Evolutionary conservation across 2,888 invertebrate species (phyloP), one percentile per base, ranked within the genome.

Genomic region (Drosophila acutilabella): DNA sequence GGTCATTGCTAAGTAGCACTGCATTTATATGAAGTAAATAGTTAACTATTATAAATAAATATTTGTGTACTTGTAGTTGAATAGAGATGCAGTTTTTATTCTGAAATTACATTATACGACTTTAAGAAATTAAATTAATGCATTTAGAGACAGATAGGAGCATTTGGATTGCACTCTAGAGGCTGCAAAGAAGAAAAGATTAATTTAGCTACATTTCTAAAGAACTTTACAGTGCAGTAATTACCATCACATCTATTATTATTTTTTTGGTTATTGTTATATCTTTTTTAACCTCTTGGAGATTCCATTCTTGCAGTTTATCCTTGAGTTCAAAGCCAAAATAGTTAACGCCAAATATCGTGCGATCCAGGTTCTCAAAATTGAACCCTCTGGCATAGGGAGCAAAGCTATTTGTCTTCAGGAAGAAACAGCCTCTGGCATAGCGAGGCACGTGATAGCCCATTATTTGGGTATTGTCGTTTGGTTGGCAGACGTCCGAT

Each of bases 211-310:
- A 18, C 14, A 30, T 30, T 8, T 30, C 2, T 30, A 8, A 8
- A 8, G 1, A 30, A 8, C 8, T 8, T 8, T 30, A 30, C 1
- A 33, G 16, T 11, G 30, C 2, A 33, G 18, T 11, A 33, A 30
- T 16, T 33, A 48, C 48, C 48, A 48, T 48, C 5, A 48, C 16
- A 16, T 48, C 30, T 33, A 48, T 48, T 30, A 11, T 6, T 2
- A 33, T n/a, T n/a, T n/a, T n/a, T n/a, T n/a, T 14, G 11, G 30
- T 16, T 11, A 33, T 3, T 16, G 33, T 33, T 33, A 33, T 33
- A 16, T 30, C 16, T 11, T 10, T 6, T 16, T 13, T 33, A 16
- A 16, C 11, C 11, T 30, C 16, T 30, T 10, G 26, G 3, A 48
- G 14, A 33, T 33, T 13, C 33, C 10, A 48, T 33, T 48, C 48